Base-by-base conservation (phyloP, 2,888 invertebrate species). In the Eupeodes latifasciatus region DNA sequence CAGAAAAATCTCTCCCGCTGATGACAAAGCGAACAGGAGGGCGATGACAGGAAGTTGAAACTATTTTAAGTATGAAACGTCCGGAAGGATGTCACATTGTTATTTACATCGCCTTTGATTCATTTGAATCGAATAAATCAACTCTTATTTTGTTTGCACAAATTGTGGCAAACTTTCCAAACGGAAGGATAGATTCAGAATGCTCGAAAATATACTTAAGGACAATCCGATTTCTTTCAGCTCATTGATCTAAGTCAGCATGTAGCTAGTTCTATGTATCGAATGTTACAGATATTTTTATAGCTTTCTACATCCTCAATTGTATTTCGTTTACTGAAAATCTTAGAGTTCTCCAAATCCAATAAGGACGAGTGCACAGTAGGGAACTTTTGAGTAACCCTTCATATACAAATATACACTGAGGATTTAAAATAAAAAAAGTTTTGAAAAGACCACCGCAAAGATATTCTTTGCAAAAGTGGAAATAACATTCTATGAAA, bases 11-110 rank as follows among this genome's bases (percentile, higher is more conserved):
- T 86, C n/a, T 75, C 79, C 75, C 57, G 59, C 47, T 55, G 75
- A 83, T 71, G 69, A 53, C 19, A 59, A 76, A 64, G 9, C 47
- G 27, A 27, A 11, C 64, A 53, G 49, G 40, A 61, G 79, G 75
- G 76, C 55, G 59, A 40, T 55, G 51, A 53, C 72, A 77, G 80
- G 72, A 83, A 72, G 55, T 62, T 49, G 34, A 80, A 83, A 87
- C 76, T 80, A 72, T 66, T 83, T 80, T 59, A 69, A 71, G 69
- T 64, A 74, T 77, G 57, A 40, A 81, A 53, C 62, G 78, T 16
- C 16, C 79, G 82, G 79, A 83, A 83, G 83, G 75, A 86, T 79
- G 64, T 79, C n/a, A 61, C 66, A 81, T 81, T 69, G 81, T 81
- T 81, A 81, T 85, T 76, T 59, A 69, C 57, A 64, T 80, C 62